Conservation (phyloP, 2,797 vertebrate genomes). For the Megaceryle alcyon region DNA sequence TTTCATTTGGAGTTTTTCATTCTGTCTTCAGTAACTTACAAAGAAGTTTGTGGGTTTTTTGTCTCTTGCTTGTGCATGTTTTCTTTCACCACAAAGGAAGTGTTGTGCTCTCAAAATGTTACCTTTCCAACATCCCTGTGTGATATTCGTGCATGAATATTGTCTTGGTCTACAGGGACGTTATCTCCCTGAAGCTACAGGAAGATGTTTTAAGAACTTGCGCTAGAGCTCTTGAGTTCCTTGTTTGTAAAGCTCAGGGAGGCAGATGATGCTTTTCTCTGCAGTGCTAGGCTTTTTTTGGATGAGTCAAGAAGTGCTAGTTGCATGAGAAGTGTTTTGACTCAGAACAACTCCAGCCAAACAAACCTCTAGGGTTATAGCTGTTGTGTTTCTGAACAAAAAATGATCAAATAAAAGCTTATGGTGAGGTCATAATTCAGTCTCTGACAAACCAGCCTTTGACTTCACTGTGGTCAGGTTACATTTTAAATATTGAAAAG, state of each 20-base stretch:
- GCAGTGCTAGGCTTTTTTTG: background rate
- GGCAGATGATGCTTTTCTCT: background rate
- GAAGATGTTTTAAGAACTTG: background rate
- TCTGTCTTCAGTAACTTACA: background rate
- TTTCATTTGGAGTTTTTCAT: background rate
- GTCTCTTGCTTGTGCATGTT: background rate
- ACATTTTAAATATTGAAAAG: background rate
- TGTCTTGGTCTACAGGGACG: background rate
- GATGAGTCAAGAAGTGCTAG: background rate
- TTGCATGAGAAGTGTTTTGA: background rate
- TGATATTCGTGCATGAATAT: background rate
- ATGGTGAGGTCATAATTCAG: background rate
- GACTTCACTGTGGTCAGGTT: background rate
- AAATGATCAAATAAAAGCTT: conserved; percentile 1
- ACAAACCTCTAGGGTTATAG: background rate
- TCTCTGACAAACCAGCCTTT: background rate
- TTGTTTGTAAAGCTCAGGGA: background rate
- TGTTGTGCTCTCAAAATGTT: background rate
- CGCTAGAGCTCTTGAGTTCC: background rate
- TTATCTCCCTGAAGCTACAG: background rate
- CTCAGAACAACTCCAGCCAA: background rate
- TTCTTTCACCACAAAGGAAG: background rate
- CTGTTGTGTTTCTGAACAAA: background rate
- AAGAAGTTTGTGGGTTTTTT: background rate
- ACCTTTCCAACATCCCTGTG: background rate